A percentile compares a stretch with the other conserved stretches of the same genome.
Conservation (phyloP, 2,797 vertebrate genomes). For the Propithecus perrieri region DNA sequence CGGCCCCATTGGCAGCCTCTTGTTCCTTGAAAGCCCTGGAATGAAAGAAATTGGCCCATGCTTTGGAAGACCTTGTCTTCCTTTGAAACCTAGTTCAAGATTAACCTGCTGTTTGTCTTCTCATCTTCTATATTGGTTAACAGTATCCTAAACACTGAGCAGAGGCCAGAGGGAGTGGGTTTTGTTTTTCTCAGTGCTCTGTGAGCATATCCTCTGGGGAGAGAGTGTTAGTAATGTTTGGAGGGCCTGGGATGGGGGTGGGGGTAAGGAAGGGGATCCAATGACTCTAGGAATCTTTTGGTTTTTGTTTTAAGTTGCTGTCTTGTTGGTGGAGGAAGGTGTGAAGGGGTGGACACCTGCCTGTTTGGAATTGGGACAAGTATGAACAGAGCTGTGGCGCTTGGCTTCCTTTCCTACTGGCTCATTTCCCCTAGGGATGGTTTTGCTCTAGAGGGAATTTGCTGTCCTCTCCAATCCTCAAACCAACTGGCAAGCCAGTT, state of each 20-base stretch:
- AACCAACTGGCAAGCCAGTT: not conserved
- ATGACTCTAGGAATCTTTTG: not conserved
- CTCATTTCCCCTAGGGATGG: not conserved
- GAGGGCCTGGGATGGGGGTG: not conserved
- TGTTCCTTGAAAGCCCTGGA: conserved; percentile 17
- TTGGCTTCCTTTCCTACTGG: not conserved
- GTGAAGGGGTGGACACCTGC: not conserved
- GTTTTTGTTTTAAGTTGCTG: not conserved
- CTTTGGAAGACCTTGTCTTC: conserved; percentile 24
- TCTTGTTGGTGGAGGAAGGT: not conserved
- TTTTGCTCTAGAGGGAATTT: not conserved
- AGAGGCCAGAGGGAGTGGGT: not conserved
- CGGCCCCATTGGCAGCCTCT: not conserved
- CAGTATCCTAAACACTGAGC: not conserved
- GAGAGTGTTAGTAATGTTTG: not conserved
- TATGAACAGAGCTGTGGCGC: not conserved
- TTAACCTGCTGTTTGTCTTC: not conserved
- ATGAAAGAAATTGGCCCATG: not conserved
- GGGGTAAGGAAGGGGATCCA: not conserved
- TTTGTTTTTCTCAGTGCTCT: not conserved
- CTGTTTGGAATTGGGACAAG: not conserved
- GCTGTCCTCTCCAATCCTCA: not conserved
- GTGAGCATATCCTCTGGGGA: not conserved
- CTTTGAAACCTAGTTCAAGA: not conserved
- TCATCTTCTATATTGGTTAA: not conserved